A percentile compares a stretch with the other conserved stretches of the same genome.
phyloP scores from a whole-genome alignment of 2,888 invertebrate genomes.

The Apantesis nais region DNA sequence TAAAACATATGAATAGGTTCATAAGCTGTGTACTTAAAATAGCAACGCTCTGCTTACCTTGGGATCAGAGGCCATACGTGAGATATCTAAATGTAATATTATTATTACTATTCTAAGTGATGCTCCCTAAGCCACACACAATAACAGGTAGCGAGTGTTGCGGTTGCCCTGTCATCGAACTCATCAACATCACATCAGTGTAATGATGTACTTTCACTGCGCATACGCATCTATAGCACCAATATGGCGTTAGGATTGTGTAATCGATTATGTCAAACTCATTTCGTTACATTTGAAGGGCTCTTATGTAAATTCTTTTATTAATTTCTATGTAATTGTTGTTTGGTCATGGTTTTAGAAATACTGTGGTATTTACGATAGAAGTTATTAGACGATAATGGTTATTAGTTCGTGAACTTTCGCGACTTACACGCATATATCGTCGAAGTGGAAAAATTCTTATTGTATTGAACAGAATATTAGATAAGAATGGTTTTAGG shows the following conservation, averaged over 20 bases:
- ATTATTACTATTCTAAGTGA: not conserved
- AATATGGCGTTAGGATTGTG: constrained; percentile 12
- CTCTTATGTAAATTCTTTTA: constrained; percentile 1
- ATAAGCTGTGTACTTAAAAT: no score
- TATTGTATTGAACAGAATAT: not conserved
- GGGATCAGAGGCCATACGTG: not conserved
- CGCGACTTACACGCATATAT: not conserved
- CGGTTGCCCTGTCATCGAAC: constrained; percentile 44
- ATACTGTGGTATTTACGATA: constrained; percentile 4
- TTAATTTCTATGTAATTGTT: constrained; percentile 8
- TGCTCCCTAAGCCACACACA: not conserved
- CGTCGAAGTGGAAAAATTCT: not conserved
- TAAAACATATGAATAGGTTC: no score
- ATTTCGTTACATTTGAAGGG: constrained; percentile 18
- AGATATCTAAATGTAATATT: not conserved
- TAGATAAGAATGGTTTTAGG: not conserved
- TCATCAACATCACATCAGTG: constrained; percentile 44
- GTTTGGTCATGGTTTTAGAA: not conserved
- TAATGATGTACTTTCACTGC: constrained; percentile 48
- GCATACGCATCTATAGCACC: constrained; percentile 3
- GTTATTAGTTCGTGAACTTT: not conserved
- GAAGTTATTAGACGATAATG: not conserved
- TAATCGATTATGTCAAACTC: constrained; percentile 17
- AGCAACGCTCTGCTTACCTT: not conserved
- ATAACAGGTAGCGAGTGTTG: constrained; percentile 14